Conservation (phyloP, 1,140 invertebrate genomes). For the Saccostrea echinata region DNA sequence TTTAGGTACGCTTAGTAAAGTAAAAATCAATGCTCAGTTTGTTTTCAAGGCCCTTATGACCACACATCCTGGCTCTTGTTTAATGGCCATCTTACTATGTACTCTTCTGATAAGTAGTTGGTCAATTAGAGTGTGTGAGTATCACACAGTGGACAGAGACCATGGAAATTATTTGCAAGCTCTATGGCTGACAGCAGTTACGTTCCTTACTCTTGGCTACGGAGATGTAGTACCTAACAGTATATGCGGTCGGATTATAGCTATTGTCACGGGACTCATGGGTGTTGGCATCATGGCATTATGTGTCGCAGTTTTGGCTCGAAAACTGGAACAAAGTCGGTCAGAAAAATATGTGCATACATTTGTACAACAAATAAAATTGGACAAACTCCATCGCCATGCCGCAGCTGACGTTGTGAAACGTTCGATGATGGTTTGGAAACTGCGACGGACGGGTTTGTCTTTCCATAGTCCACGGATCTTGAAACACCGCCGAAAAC, state of each 20-base stretch:
- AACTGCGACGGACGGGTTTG: conserved; percentile 59
- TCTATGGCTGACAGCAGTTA: conserved; percentile 79
- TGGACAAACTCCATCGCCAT: conserved; percentile 70
- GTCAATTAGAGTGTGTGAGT: conserved; percentile 73
- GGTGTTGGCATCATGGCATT: conserved; percentile 78
- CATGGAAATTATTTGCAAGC: conserved; percentile 66
- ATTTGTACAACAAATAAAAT: conserved; percentile 72
- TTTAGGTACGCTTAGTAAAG: conserved; percentile 76
- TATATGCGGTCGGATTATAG: conserved; percentile 76
- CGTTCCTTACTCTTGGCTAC: conserved; percentile 78
- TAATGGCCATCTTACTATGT: conserved; percentile 71
- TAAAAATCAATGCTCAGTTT: conserved; percentile 77
- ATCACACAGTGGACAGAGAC: conserved; percentile 58
- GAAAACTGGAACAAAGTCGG: conserved; percentile 77
- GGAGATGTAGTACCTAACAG: conserved; percentile 77
- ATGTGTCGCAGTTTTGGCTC: conserved; percentile 77
- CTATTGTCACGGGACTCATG: conserved; percentile 76
- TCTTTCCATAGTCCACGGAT: conserved; percentile 54
- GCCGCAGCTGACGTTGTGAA: conserved; percentile 73
- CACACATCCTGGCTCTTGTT: conserved; percentile 71
- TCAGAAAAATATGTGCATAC: conserved; percentile 77
- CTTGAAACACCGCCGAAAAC: conserved; percentile 64
- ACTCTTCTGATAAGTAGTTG: conserved; percentile 75
- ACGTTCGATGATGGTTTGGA: conserved; percentile 69
- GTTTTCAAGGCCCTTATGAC: conserved; percentile 79